Percentiles rank a stretch among this genome's conserved stretches.
Conservation (phyloP, 1,140 invertebrate genomes). For the Paraescarpia echinospica region DNA sequence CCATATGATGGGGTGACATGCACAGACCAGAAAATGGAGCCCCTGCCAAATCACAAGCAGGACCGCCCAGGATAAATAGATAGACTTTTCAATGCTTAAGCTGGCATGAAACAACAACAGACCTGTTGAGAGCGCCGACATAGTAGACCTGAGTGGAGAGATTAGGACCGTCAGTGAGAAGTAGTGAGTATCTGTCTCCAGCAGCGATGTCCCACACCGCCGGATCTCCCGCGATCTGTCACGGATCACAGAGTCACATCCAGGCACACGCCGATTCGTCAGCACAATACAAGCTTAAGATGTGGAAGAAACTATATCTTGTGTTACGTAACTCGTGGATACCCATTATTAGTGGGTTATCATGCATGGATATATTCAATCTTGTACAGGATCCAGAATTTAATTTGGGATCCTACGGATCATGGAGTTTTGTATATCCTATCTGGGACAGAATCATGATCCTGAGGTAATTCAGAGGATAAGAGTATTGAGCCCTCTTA, state of each 20-base stretch:
- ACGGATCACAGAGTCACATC: neutral
- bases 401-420: neutral
- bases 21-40: neutral
- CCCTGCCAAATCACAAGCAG: neutral
- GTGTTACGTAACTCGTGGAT: neutral
- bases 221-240: conserved; percentile 52
- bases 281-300: neutral
- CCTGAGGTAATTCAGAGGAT: too few species aligned
- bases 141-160: conserved; percentile 52
- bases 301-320: neutral
- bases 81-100: too few species aligned
- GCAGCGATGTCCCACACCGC: conserved; percentile 51
- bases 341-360: neutral
- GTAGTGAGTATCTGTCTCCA: conserved; percentile 59
- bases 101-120: conserved; percentile 11
- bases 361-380: neutral
- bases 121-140: conserved; percentile 55
- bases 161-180: conserved; percentile 63
- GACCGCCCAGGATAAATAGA: neutral
- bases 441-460: neutral
- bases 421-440: neutral
- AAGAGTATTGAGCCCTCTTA: too few species aligned
- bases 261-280: neutral
- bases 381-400: neutral
- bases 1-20: neutral